These are phyloP conservation scores for Camponotus floridanus DNA, from an alignment of 1,140 invertebrate genomes.

Conservation along the genomic window DNA sequence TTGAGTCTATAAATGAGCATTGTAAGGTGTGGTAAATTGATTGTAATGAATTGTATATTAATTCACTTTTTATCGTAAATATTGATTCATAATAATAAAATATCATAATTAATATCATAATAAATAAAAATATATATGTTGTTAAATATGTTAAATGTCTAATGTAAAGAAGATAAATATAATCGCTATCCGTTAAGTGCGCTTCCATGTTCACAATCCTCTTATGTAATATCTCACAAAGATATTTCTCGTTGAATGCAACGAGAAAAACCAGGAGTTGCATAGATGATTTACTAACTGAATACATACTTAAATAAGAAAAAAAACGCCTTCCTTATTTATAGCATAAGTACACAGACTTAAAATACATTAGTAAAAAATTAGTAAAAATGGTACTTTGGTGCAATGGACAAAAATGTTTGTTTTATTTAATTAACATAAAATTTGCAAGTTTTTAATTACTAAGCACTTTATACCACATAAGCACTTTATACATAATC, in stretches of 20 bases:
- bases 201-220: conserved; percentile 67
- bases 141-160: conserved; percentile 14
- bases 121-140: conserved; percentile 26
- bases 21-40: background rate
- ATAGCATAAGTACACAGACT: conserved; percentile 16
- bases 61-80: background rate
- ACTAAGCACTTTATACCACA: conserved; percentile 22
- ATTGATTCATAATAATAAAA: too few relatives aligned
- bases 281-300: conserved; percentile 68
- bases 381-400: conserved; percentile 30
- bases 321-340: conserved; percentile 47
- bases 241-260: conserved; percentile 60
- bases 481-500: conserved; percentile 22
- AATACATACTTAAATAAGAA: conserved; percentile 55
- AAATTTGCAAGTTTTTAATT: conserved; percentile 28
- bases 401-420: conserved; percentile 11
- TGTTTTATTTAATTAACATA: conserved; percentile 31
- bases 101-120: background rate
- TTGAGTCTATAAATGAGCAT: too few relatives aligned
- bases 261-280: conserved; percentile 40
- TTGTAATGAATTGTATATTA: conserved; percentile 11
- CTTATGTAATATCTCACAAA: conserved; percentile 61
- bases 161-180: conserved; percentile 40
- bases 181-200: conserved; percentile 70
- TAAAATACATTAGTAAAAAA: conserved; percentile 34